phyloP scores from a whole-genome alignment of 2,113 vertebrate genomes.

The Siphamia tubifer region DNA sequence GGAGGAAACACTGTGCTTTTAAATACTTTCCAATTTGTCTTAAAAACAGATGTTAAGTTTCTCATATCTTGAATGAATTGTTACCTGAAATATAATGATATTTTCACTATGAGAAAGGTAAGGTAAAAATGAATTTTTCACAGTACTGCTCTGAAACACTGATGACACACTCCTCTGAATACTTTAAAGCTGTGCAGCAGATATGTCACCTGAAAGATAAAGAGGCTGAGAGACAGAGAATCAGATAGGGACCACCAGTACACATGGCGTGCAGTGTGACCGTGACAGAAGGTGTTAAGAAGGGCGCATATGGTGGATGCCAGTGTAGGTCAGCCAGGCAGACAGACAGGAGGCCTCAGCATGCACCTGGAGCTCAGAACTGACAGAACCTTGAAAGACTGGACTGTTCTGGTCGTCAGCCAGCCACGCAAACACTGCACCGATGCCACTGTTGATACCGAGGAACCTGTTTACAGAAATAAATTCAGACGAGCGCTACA shows the following conservation, averaged over 20 bases:
- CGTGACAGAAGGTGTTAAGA: constrained; percentile 76
- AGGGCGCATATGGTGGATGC: constrained; percentile 76
- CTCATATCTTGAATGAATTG: not conserved
- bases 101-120: not conserved
- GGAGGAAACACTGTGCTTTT: too few species aligned
- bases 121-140: too few species aligned
- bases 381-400: constrained; percentile 51
- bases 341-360: constrained; percentile 66
- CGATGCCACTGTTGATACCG: not conserved
- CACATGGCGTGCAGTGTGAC: constrained; percentile 41
- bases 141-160: too few species aligned
- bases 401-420: constrained; percentile 12
- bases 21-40: too few species aligned
- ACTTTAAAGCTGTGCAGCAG: not conserved
- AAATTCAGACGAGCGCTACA: not conserved
- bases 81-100: not conserved
- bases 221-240: constrained; percentile 18
- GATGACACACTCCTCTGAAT: not conserved
- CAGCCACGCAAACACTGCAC: constrained; percentile 16
- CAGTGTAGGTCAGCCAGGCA: constrained; percentile 70
- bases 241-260: constrained; percentile 30
- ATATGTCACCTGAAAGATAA: constrained; percentile 7
- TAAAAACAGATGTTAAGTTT: not conserved
- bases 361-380: constrained; percentile 64
- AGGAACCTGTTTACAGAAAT: constrained; percentile 25